A percentile compares a stretch with the other conserved stretches of the same genome.
These are phyloP conservation scores for Ploceus nigricollis DNA, from an alignment of 2,113 vertebrate genomes.

Conservation along the genomic window DNA sequence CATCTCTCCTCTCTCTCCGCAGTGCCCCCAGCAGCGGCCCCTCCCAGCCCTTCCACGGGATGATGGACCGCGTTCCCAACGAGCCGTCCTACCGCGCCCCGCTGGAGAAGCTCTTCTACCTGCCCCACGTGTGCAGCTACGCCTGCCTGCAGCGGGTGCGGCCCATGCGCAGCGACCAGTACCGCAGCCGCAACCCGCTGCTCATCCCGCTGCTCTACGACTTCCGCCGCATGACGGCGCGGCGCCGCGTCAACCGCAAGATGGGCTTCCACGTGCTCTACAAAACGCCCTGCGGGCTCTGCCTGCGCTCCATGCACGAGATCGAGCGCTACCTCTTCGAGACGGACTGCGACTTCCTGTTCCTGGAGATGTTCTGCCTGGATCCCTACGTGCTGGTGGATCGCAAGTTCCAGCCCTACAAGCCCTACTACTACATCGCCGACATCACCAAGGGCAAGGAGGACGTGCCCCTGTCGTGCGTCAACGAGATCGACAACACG, in stretches of 20 bases:
- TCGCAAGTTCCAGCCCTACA: slow-evolving; percentile 90
- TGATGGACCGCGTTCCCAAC: slow-evolving; percentile 79
- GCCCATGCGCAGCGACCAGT: slow-evolving; percentile 71
- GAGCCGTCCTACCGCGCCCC: slow-evolving; percentile 90
- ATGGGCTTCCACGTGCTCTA: slow-evolving; percentile 98
- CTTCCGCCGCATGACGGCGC: slow-evolving; percentile 92
- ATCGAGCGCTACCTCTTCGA: slow-evolving; percentile 95
- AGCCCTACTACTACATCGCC: slow-evolving; percentile 90
- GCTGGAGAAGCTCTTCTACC: slow-evolving; percentile 90
- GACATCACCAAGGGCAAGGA: slow-evolving; percentile 92
- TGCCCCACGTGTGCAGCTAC: slow-evolving; percentile 84
- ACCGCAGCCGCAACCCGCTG: slow-evolving; percentile 90
- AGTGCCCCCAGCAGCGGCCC: neutral
- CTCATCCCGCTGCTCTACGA: slow-evolving; percentile 91
- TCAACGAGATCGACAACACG: slow-evolving; percentile 93
- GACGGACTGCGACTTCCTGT: slow-evolving; percentile 90
- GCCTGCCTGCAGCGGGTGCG: slow-evolving; percentile 85
- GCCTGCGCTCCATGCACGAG: slow-evolving; percentile 91
- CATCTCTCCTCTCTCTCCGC: accelerated
- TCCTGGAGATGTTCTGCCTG: slow-evolving; percentile 97
- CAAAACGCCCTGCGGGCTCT: slow-evolving; percentile 92
- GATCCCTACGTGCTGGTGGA: slow-evolving; percentile 97
- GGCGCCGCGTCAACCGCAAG: slow-evolving; percentile 92
- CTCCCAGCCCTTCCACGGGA: slow-evolving; percentile 20
- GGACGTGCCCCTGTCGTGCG: slow-evolving; percentile 92